A percentile compares a stretch with the other conserved stretches of the same genome.
Evolutionary conservation across 1,140 invertebrate species (phyloP).

Genomic region (Aradophagus sp.): DNA sequence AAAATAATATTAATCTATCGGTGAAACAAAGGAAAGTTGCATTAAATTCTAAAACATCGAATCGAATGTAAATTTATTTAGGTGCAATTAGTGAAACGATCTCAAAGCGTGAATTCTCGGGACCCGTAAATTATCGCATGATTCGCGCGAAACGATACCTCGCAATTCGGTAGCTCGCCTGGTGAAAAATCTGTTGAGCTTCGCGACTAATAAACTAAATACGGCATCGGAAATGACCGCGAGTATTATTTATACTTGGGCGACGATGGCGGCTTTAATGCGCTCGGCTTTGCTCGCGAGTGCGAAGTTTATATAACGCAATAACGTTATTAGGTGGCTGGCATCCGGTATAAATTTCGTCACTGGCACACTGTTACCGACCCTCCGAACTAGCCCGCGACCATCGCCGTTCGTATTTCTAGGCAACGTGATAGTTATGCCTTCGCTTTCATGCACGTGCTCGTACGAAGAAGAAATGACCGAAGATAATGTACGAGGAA

Average conservation of each 20-base stretch:
- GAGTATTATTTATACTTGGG: conserved; percentile 69
- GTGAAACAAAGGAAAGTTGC: no score
- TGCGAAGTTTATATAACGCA: conserved; percentile 68
- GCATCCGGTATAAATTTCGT: conserved; percentile 71
- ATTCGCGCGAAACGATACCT: conserved; percentile 66
- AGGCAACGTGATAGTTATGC: conserved; percentile 37
- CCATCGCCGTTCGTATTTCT: conserved; percentile 51
- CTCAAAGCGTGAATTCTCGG: conserved; percentile 61
- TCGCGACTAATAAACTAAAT: conserved; percentile 70
- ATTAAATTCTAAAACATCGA: no score
- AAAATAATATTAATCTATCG: no score
- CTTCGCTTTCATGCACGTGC: conserved; percentile 29
- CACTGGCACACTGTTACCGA: conserved; percentile 55
- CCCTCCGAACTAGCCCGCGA: conserved; percentile 38
- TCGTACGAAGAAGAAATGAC: conserved; percentile 29
- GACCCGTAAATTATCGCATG: conserved; percentile 33
- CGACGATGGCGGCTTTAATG: conserved; percentile 67
- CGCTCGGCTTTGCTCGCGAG: conserved; percentile 51
- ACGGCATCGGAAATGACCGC: conserved; percentile 71
- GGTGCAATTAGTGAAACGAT: conserved; percentile 36
- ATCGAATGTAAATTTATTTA: no score
- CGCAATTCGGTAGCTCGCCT: conserved; percentile 59
- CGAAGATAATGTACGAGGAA: conserved; percentile 38
- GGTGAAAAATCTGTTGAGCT: conserved; percentile 62
- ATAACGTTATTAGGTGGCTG: conserved; percentile 72